Base-by-base conservation (phyloP, 2,888 invertebrate genomes). In the Caenorhabditis macrosperma region DNA sequence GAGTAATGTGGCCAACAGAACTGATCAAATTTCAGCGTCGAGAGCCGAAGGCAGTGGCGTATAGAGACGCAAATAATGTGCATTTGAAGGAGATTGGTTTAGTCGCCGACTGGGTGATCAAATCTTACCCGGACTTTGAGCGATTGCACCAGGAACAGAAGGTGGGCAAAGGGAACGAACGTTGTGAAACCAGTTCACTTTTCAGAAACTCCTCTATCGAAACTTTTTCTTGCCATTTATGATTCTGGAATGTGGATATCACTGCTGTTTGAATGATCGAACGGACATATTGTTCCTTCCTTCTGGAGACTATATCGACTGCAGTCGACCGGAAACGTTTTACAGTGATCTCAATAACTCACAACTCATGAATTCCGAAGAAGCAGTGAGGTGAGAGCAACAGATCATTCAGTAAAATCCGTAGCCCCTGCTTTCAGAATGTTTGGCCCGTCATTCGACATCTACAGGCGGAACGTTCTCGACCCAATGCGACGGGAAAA, bases 241-340 rank as follows among this genome's bases (percentile, higher is more conserved):
- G 61, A 69, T 85, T 50, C 63, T 85, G n/a, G 84, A 85, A 52
- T 82, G 79, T 15, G 84, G 84, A n/a, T 85, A 83, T 52, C 60
- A 66, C 35, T 81, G 81, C 46, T 68, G 78, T 24, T 10, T 81
- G 0, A 77, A 80, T 33, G 81, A 82, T 41, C 26, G 82, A 69
- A 80, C 82, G n/a, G 82, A 85, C 50, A 81, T 83, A 15, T 12
- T 85, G 30, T 71, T 74, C 20, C 46, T 85, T 6, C 80, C 81
- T 0, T 78, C 81, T 20, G 84, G 84, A 10, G 82, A 85, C 48
- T 85, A 74, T 33, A 82, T 85, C 33, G 84, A 85, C 38, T 67
- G 75, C 24, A 76, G 61, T 26, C 61, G 76, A 22, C 84, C 82
- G 12, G 84, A 83, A 55, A 82, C 79, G 0, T 85, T 85, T 66